phyloP scores from a whole-genome alignment of 2,797 vertebrate species.

The Enteromius unitaeniatus region DNA sequence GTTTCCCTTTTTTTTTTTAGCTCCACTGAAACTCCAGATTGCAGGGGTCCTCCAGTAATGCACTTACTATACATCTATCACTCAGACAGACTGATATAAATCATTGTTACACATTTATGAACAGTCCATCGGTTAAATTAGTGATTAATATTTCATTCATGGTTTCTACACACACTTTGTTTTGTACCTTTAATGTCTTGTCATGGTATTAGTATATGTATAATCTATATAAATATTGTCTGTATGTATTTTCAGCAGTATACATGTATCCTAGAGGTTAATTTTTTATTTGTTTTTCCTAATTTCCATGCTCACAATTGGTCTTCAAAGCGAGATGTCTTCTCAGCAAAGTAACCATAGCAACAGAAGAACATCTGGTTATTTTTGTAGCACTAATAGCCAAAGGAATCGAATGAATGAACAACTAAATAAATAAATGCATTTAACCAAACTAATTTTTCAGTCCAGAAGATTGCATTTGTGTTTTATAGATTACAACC shows the following conservation, averaged over 20 bases:
- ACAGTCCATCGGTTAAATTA: neutral
- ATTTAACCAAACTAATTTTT: neutral
- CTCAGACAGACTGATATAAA: slow-evolving; percentile 7
- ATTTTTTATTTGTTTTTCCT: neutral
- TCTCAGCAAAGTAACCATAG: slow-evolving; percentile 50
- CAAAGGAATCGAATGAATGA: neutral
- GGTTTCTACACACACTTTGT: neutral
- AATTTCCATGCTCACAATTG: neutral
- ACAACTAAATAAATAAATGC: neutral
- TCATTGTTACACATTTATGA: slow-evolving; percentile 11
- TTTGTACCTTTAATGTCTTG: neutral
- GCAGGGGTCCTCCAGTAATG: neutral
- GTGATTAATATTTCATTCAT: slow-evolving; percentile 11
- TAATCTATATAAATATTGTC: neutral
- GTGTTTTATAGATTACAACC: neutral
- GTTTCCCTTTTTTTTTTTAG: neutral
- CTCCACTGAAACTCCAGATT: neutral
- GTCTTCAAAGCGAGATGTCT: slow-evolving; percentile 7
- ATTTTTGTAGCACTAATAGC: neutral
- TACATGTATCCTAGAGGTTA: too few species aligned
- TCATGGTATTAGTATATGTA: neutral
- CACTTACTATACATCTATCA: neutral
- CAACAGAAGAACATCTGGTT: slow-evolving; percentile 42
- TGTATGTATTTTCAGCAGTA: neutral
- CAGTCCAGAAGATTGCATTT: neutral